A percentile compares a stretch with the other conserved stretches of the same genome.
phyloP scores from a whole-genome alignment of 1,140 invertebrate species.

The Brachionus rubens region DNA sequence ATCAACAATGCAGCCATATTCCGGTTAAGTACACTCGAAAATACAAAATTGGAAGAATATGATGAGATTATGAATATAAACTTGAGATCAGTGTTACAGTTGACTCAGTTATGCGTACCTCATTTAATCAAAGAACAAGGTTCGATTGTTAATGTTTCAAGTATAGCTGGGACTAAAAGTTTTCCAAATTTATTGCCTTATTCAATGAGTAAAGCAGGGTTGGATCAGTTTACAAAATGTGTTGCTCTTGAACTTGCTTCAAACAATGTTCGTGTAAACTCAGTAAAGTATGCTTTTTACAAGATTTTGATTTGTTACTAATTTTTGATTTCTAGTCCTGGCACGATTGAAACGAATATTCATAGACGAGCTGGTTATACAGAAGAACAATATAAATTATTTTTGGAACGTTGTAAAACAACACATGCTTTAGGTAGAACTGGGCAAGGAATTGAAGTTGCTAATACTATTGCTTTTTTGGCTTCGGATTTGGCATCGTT shows the following conservation, averaged over 20 bases:
- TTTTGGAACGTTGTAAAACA: background rate
- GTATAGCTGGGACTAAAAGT: conserved; percentile 6
- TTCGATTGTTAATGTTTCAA: conserved; percentile 49
- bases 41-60: conserved; percentile 74
- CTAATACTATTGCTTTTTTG: conserved; percentile 74
- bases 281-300: conserved; percentile 54
- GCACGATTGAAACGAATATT: conserved; percentile 38
- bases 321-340: background rate
- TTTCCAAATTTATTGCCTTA: conserved; percentile 68
- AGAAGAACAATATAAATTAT: conserved; percentile 24
- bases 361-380: conserved; percentile 15
- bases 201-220: conserved; percentile 78
- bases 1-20: conserved; percentile 84
- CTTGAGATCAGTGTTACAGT: conserved; percentile 64
- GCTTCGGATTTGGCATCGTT: conserved; percentile 75
- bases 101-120: conserved; percentile 49
- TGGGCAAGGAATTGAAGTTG: conserved; percentile 73
- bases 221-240: conserved; percentile 84
- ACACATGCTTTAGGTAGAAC: conserved; percentile 70
- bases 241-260: conserved; percentile 65
- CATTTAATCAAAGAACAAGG: conserved; percentile 49
- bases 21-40: conserved; percentile 76
- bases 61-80: conserved; percentile 80
- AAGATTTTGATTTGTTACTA: background rate
- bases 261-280: conserved; percentile 77